A percentile compares a stretch with the other conserved stretches of the same genome.
These are phyloP conservation scores for Adelges cooleyi DNA, from an alignment of 1,140 invertebrate species.

Conservation along the genomic window DNA sequence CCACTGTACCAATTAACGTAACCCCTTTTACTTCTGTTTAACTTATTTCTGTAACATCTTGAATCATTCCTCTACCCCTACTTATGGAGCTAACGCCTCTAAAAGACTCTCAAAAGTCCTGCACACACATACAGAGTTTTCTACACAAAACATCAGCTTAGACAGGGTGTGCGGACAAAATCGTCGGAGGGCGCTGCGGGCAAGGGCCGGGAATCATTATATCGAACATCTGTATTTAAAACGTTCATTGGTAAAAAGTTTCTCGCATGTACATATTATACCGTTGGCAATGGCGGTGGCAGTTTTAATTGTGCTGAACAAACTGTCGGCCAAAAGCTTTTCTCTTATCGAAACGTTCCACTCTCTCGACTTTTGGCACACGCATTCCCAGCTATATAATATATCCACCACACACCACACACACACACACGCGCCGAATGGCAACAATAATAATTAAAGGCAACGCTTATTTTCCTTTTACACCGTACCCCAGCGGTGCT, in stretches of 20 bases:
- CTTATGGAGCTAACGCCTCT: too few species aligned
- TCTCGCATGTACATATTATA: neutral
- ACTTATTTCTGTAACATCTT: conserved; percentile 11
- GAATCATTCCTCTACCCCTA: neutral
- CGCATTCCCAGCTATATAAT: neutral
- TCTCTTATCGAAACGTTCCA: conserved; percentile 29
- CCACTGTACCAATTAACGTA: neutral
- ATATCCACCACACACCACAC: neutral
- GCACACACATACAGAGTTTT: neutral
- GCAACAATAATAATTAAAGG: conserved; percentile 16
- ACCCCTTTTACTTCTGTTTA: neutral
- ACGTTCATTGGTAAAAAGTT: conserved; percentile 25
- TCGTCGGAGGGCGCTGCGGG: too few species aligned
- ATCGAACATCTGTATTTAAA: conserved; percentile 20
- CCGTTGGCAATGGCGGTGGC: neutral
- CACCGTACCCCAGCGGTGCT: neutral
- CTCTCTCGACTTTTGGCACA: conserved; percentile 27
- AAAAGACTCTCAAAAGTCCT: too few species aligned
- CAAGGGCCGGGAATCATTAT: neutral
- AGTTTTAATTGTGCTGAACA: conserved; percentile 26
- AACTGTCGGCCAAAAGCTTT: conserved; percentile 25
- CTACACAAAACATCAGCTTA: neutral
- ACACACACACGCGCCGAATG: neutral
- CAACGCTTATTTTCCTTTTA: neutral
- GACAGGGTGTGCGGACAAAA: neutral